A percentile compares a stretch with the other conserved stretches of the same genome.
phyloP scores from a whole-genome alignment of 2,888 invertebrate genomes.

The Campoplex nolae region DNA sequence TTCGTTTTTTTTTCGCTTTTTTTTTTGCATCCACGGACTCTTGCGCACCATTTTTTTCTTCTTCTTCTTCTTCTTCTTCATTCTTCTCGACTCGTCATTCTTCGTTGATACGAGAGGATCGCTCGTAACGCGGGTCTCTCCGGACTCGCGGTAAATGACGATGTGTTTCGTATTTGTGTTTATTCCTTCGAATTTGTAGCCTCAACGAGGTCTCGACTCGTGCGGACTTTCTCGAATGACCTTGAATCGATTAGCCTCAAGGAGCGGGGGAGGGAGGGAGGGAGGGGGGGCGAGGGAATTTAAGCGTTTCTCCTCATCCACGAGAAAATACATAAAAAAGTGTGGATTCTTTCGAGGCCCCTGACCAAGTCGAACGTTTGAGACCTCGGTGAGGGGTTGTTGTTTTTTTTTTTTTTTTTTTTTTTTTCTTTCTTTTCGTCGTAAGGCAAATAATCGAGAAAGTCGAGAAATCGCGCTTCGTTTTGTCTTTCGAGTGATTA shows the following conservation, averaged over 20 bases:
- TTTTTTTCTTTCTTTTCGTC: neutral
- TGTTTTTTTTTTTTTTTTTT: no score
- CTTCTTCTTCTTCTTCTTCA: conserved; percentile 28
- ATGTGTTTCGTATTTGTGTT: neutral
- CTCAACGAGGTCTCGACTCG: neutral
- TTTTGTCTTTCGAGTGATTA: neutral
- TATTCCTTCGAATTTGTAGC: neutral
- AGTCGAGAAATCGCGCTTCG: neutral
- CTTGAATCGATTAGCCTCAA: neutral
- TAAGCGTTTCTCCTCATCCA: conserved; percentile 32
- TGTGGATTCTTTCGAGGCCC: conserved; percentile 32
- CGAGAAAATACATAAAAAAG: conserved; percentile 44
- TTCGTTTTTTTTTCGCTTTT: conserved; percentile 77
- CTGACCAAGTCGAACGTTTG: neutral
- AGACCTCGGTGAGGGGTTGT: conserved; percentile 11
- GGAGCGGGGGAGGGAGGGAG: neutral
- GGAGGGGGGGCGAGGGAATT: neutral
- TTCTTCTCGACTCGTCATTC: conserved; percentile 4
- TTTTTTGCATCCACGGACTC: conserved; percentile 48
- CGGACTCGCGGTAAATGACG: neutral
- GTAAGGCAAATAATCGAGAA: conserved; percentile 41
- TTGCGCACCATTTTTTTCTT: conserved; percentile 47
- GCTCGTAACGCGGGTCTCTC: conserved; percentile 3
- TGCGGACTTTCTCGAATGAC: neutral
- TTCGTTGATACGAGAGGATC: conserved; percentile 14